Percentiles rank a stretch among this genome's conserved stretches.
phyloP scores from a whole-genome alignment of 1,140 invertebrate genomes.

The Spodoptera litura region DNA sequence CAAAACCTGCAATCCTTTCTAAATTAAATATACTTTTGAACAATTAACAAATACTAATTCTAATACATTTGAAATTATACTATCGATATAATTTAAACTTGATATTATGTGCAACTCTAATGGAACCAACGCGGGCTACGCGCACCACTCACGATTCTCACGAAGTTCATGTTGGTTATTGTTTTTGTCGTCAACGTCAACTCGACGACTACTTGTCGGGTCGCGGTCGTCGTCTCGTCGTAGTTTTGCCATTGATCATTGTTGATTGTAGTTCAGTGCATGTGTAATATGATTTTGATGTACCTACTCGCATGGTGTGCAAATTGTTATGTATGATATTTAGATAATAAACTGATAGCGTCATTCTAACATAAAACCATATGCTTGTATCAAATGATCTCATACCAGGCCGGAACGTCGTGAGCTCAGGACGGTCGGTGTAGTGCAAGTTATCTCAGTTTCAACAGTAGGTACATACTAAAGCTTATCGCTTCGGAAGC shows the following conservation, averaged over 20 bases:
- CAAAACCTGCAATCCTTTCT: too few species aligned
- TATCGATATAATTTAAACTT: too few species aligned
- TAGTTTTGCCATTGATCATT: neutral
- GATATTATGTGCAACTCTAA: too few species aligned
- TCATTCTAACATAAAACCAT: constrained; percentile 42
- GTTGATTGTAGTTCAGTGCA: neutral
- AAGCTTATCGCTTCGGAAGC: constrained; percentile 70
- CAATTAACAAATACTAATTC: too few species aligned
- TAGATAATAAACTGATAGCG: constrained; percentile 22
- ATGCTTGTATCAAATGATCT: constrained; percentile 36
- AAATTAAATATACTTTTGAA: too few species aligned
- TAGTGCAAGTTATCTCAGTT: constrained; percentile 14
- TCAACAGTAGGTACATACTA: constrained; percentile 40
- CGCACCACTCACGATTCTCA: too few species aligned
- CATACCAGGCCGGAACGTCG: constrained; percentile 21
- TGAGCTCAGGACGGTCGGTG: constrained; percentile 9
- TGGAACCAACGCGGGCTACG: too few species aligned
- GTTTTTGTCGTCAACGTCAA: too few species aligned
- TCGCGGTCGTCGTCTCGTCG: too few species aligned
- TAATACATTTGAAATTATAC: too few species aligned
- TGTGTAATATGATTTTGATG: neutral
- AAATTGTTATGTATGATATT: neutral
- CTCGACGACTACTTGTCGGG: too few species aligned
- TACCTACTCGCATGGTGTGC: neutral
- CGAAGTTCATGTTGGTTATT: too few species aligned